Percentiles rank a stretch among this genome's conserved stretches.
These are phyloP conservation scores for Caerostris darwini DNA, from an alignment of 1,140 invertebrate genomes.

Conservation along the genomic window DNA sequence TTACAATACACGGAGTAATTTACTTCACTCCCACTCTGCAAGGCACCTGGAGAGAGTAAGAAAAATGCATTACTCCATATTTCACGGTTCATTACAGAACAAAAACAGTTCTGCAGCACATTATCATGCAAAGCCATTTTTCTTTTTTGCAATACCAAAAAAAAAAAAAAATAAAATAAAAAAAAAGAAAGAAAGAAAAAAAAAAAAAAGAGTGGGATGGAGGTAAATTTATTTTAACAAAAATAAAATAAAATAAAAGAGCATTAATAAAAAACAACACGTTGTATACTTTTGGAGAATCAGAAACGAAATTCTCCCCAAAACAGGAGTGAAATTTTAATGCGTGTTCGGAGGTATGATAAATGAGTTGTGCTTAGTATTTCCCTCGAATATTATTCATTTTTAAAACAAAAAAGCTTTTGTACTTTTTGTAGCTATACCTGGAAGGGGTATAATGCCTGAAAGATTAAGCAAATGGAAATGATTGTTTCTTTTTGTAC, in stretches of 20 bases:
- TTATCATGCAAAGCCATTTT: conserved; percentile 15
- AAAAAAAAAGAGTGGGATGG: too few relatives aligned
- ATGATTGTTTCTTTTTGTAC: conserved; percentile 50
- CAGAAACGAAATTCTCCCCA: neutral
- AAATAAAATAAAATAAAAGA: neutral
- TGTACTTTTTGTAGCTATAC: neutral
- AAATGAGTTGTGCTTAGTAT: conserved; percentile 1
- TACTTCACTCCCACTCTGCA: neutral
- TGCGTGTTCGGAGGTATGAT: conserved; percentile 11
- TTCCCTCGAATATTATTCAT: neutral
- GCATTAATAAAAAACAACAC: neutral
- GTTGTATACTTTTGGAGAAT: neutral
- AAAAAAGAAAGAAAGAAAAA: too few relatives aligned
- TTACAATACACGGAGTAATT: neutral
- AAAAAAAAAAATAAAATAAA: too few relatives aligned
- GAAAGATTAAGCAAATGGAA: conserved; percentile 60
- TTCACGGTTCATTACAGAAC: conserved; percentile 11
- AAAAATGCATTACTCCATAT: conserved; percentile 25
- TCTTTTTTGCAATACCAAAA: neutral
- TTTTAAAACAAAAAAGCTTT: too few relatives aligned
- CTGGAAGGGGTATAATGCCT: neutral
- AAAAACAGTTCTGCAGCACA: conserved; percentile 28
- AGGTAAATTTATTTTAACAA: neutral
- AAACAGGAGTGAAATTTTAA: conserved; percentile 45
- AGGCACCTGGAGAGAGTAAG: neutral